These are phyloP conservation scores for Drepanosiphum platanoidis DNA, from an alignment of 2,888 invertebrate genomes.

Conservation along the genomic window DNA sequence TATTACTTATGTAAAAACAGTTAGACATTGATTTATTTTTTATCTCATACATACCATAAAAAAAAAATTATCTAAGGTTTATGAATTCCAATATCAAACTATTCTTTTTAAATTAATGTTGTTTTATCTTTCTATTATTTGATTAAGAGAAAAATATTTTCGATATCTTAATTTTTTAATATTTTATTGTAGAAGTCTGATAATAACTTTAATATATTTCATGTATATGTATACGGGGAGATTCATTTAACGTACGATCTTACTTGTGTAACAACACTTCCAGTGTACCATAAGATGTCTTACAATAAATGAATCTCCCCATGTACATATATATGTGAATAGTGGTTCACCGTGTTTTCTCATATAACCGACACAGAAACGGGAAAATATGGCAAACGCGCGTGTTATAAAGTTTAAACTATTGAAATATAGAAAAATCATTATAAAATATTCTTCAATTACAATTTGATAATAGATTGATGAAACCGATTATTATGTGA, in stretches of 20 bases:
- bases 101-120: neutral
- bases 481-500: neutral
- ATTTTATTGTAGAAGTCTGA: conserved; percentile 2
- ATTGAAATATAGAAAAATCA: neutral
- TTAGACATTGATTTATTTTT: neutral
- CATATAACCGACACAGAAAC: too few species aligned
- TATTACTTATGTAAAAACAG: neutral
- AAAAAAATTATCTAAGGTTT: neutral
- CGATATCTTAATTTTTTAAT: neutral
- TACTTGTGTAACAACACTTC: too few species aligned
- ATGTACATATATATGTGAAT: too few species aligned
- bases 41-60: neutral
- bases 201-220: neutral
- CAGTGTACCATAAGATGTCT: too few species aligned
- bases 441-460: neutral
- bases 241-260: too few species aligned
- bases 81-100: neutral
- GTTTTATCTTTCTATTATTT: neutral
- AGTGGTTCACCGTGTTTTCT: too few species aligned
- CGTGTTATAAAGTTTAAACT: too few species aligned
- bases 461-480: neutral
- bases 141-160: conserved; percentile 20
- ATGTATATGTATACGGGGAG: conserved; percentile 15
- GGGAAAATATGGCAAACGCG: too few species aligned
- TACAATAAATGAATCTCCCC: too few species aligned